Conservation (phyloP, 2,888 invertebrate genomes). For the Allacma fusca region DNA sequence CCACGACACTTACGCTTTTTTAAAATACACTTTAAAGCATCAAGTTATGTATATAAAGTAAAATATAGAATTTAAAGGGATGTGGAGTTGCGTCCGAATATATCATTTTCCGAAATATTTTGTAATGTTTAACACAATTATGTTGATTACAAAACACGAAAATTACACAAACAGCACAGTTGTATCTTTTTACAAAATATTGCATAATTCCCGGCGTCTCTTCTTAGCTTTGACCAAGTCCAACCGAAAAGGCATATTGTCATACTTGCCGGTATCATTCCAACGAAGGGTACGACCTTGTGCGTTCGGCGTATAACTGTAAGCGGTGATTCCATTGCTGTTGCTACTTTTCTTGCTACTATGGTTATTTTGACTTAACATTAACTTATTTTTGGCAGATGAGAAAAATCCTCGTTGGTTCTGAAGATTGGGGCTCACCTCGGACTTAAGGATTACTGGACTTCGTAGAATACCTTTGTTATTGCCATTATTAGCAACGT, state of each 20-base stretch:
- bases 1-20: neutral
- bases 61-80: conserved; percentile 4
- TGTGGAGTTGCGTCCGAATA: neutral
- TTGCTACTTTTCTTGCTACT: conserved; percentile 27
- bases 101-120: neutral
- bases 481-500: conserved; percentile 32
- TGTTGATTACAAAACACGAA: too few species aligned
- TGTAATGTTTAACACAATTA: too few species aligned
- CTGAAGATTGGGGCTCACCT: conserved; percentile 24
- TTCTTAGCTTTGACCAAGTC: conserved; percentile 56
- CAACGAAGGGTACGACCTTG: conserved; percentile 44
- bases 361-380: conserved; percentile 38
- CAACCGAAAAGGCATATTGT: conserved; percentile 60
- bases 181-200: conserved; percentile 46
- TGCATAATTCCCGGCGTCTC: conserved; percentile 52
- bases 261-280: conserved; percentile 55
- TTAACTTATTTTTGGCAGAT: conserved; percentile 44
- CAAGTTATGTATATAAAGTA: neutral
- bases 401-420: conserved; percentile 38
- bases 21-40: neutral
- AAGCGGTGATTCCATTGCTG: conserved; percentile 23
- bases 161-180: too few species aligned
- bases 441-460: conserved; percentile 58
- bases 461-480: conserved; percentile 54
- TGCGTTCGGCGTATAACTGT: neutral